Conservation (phyloP, 2,797 vertebrate species). For the Hybognathus amarus region DNA sequence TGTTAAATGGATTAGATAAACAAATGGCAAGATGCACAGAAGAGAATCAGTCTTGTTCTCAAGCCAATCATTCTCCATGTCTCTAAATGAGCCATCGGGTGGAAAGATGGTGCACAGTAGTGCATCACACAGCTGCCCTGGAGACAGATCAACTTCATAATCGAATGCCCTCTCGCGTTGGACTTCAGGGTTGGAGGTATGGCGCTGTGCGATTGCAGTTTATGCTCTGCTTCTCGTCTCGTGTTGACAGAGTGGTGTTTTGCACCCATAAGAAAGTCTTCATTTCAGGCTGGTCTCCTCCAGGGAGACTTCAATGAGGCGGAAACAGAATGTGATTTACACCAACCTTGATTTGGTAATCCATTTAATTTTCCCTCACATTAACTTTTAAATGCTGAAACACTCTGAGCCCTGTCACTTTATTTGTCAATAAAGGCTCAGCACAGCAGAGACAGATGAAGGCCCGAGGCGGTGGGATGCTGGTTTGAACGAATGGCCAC, state of each 20-base stretch:
- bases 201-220: conserved; percentile 27
- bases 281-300: conserved; percentile 59
- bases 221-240: conserved; percentile 59
- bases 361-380: conserved; percentile 66
- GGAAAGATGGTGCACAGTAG: conserved; percentile 32
- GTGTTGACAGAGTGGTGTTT: conserved; percentile 56
- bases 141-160: conserved; percentile 63
- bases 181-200: conserved; percentile 36
- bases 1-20: conserved; percentile 44
- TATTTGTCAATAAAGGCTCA: conserved; percentile 67
- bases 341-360: conserved; percentile 63
- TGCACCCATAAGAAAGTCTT: conserved; percentile 61
- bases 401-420: conserved; percentile 64
- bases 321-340: conserved; percentile 63
- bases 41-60: conserved; percentile 7
- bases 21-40: conserved; percentile 22
- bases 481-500: conserved; percentile 56
- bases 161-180: conserved; percentile 59
- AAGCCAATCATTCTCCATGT: conserved; percentile 15
- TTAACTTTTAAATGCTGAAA: conserved; percentile 67
- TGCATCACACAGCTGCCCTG: conserved; percentile 31
- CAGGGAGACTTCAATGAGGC: conserved; percentile 64
- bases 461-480: conserved; percentile 61
- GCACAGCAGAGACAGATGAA: conserved; percentile 68
- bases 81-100: conserved; percentile 57